phyloP scores from a whole-genome alignment of 2,797 vertebrate species.

The Pseudochirops corinnae region DNA sequence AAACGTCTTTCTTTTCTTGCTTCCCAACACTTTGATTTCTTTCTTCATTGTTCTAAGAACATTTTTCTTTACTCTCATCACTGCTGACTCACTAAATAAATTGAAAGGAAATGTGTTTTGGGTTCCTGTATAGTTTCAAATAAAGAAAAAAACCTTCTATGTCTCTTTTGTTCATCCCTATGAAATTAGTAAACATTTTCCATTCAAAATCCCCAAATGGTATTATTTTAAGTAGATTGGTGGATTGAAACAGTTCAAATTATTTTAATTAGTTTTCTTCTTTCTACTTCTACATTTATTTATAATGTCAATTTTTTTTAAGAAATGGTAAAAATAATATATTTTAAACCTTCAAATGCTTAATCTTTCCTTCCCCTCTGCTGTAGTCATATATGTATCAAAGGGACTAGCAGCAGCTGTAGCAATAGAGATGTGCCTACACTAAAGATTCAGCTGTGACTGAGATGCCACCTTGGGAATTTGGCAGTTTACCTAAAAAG shows the following conservation, averaged over 20 bases:
- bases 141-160: slow-evolving; percentile 23
- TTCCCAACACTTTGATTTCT: neutral
- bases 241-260: slow-evolving; percentile 28
- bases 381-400: slow-evolving; percentile 13
- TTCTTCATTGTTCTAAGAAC: slow-evolving; percentile 22
- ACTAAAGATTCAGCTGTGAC: slow-evolving; percentile 30
- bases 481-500: slow-evolving; percentile 53
- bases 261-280: slow-evolving; percentile 34
- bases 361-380: slow-evolving; percentile 55
- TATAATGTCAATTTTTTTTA: neutral
- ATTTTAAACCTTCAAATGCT: slow-evolving; percentile 60
- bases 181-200: slow-evolving; percentile 31
- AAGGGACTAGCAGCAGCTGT: slow-evolving; percentile 46
- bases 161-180: neutral
- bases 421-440: slow-evolving; percentile 52
- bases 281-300: neutral
- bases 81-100: slow-evolving; percentile 36
- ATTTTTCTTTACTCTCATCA: neutral
- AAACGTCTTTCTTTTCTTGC: neutral
- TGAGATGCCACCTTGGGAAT: slow-evolving; percentile 45
- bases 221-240: slow-evolving; percentile 19
- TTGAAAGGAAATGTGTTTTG: slow-evolving; percentile 22
- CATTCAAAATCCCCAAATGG: slow-evolving; percentile 46
- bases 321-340: slow-evolving; percentile 34
- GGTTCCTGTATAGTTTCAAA: slow-evolving; percentile 15